Percentiles rank a stretch among this genome's conserved stretches.
These are phyloP conservation scores for Eurois occulta DNA, from an alignment of 2,888 invertebrate species.

Conservation along the genomic window DNA sequence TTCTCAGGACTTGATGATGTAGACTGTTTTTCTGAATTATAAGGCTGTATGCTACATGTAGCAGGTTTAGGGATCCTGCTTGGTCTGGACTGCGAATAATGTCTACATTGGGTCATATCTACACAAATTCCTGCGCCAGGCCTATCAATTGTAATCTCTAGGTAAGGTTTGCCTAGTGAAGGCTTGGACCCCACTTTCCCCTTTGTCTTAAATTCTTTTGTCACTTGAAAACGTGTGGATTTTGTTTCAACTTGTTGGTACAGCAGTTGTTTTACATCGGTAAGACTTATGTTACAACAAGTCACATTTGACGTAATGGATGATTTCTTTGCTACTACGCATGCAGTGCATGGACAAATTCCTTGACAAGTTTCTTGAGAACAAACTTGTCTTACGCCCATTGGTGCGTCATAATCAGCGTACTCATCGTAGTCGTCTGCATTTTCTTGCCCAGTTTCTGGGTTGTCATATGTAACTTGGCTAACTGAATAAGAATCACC, in stretches of 20 bases:
- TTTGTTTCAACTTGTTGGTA: conserved; percentile 25
- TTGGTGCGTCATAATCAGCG: background rate
- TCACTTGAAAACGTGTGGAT: conserved; percentile 16
- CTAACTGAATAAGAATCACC: background rate
- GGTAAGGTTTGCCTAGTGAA: conserved; percentile 57
- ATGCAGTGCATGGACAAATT: conserved; percentile 34
- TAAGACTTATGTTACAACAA: background rate
- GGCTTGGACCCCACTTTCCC: conserved; percentile 45
- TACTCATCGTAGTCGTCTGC: background rate
- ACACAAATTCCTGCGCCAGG: conserved; percentile 69
- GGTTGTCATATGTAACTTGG: conserved; percentile 9
- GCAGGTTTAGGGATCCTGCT: conserved; percentile 61
- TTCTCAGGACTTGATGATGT: background rate
- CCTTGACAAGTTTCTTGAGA: background rate
- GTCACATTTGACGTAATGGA: background rate
- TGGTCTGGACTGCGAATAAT: conserved; percentile 13
- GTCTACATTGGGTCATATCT: conserved; percentile 32
- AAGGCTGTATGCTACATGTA: conserved; percentile 24
- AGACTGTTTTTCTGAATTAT: background rate
- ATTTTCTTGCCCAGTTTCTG: background rate
- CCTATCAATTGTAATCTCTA: conserved; percentile 75
- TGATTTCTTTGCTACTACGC: conserved; percentile 10
- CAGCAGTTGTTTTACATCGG: background rate
- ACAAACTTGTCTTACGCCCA: background rate
- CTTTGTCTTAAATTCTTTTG: conserved; percentile 29